Evolutionary conservation across 2,113 vertebrate species (phyloP).

Genomic region (Oxygymnocypris stewartii): DNA sequence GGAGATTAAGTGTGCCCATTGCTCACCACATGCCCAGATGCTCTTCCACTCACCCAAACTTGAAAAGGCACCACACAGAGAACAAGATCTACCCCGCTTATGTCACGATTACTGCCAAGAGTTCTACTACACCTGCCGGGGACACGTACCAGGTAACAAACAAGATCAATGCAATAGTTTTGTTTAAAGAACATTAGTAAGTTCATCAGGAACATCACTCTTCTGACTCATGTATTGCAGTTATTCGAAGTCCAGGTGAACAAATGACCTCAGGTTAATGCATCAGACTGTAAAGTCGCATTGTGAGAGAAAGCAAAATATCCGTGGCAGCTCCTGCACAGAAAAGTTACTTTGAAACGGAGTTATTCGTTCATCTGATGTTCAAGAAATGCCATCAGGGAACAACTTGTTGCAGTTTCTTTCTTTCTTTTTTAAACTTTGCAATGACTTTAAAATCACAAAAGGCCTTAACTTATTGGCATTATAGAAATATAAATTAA

Average conservation of each 20-base stretch:
- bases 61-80: constrained; percentile 83
- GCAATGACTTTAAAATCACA: background rate
- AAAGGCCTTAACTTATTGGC: background rate
- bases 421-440: background rate
- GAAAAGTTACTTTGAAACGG: constrained; percentile 5
- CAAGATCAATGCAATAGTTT: background rate
- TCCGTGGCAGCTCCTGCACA: constrained; percentile 18
- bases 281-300: background rate
- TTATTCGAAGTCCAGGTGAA: background rate
- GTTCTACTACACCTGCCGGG: constrained; percentile 97
- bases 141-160: constrained; percentile 94
- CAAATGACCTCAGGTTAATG: background rate
- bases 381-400: background rate
- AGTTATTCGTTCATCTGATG: background rate
- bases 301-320: background rate
- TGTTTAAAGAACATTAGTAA: background rate
- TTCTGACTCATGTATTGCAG: background rate
- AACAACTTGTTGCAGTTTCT: constrained; percentile 32
- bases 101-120: constrained; percentile 98
- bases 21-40: constrained; percentile 94
- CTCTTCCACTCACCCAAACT: constrained; percentile 87
- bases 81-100: constrained; percentile 86
- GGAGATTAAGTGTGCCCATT: constrained; percentile 95
- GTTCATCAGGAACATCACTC: background rate
- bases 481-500: background rate